A percentile compares a stretch with the other conserved stretches of the same genome.
Conservation (phyloP, 2,888 invertebrate species). For the Drosophila ezoana region DNA sequence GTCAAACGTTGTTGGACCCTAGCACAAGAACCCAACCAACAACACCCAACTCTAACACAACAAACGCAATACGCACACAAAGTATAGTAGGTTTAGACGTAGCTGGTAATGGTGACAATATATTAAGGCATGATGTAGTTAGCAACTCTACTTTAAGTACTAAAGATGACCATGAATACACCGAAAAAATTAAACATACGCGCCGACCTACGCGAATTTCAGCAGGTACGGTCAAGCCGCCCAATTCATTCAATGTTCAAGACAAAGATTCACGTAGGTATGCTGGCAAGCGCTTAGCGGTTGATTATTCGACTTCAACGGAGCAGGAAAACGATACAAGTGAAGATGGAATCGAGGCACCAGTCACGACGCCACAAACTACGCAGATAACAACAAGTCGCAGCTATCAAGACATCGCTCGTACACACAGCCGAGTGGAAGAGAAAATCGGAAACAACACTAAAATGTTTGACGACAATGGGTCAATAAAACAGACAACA, state of each 20-base stretch:
- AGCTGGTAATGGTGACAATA: conserved; percentile 77
- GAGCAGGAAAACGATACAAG: conserved; percentile 23
- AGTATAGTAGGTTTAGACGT: conserved; percentile 50
- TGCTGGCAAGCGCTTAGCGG: conserved; percentile 71
- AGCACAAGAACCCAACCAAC: conserved; percentile 40
- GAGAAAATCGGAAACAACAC: no score
- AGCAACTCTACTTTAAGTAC: conserved; percentile 64
- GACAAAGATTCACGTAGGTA: conserved; percentile 65
- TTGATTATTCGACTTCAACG: conserved; percentile 51
- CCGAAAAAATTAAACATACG: conserved; percentile 41
- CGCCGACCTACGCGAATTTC: conserved; percentile 44
- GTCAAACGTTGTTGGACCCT: conserved; percentile 50
- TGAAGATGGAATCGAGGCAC: conserved; percentile 3
- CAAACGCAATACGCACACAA: conserved; percentile 40
- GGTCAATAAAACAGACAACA: background rate
- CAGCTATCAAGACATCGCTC: conserved; percentile 45
- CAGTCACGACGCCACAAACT: background rate
- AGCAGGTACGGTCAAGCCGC: conserved; percentile 1
- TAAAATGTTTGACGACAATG: background rate
- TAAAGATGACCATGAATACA: conserved; percentile 15
- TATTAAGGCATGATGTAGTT: conserved; percentile 78
- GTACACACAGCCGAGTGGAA: background rate
- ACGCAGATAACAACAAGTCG: conserved; percentile 10
- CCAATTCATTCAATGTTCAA: conserved; percentile 37
- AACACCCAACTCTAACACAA: conserved; percentile 35